Percentiles rank a stretch among this genome's conserved stretches.
Conservation (phyloP, 2,797 vertebrate genomes). For the Babyrousa celebensis region DNA sequence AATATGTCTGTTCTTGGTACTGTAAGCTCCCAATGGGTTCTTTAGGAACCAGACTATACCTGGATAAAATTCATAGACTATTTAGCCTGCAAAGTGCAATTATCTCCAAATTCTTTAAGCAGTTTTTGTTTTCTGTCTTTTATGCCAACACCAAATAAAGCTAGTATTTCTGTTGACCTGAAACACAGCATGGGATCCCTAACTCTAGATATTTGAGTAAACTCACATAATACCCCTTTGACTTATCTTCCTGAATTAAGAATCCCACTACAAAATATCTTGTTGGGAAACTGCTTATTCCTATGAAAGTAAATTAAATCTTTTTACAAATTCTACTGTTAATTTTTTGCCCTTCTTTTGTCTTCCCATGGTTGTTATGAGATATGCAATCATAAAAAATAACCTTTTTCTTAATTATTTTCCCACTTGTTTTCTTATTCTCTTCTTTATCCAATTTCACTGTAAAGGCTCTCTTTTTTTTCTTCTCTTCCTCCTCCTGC, state of each 20-base stretch:
- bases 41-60: background rate
- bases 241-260: background rate
- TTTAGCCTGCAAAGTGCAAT: background rate
- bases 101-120: slow-evolving; percentile 16
- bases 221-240: background rate
- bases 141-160: slow-evolving; percentile 32
- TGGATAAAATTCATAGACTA: slow-evolving; percentile 23
- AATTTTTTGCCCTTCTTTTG: background rate
- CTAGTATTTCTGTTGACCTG: background rate
- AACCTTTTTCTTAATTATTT: background rate
- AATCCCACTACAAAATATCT: background rate
- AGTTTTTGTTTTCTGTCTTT: background rate
- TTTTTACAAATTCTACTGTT: background rate
- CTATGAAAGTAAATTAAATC: background rate
- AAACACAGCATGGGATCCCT: background rate
- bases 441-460: background rate
- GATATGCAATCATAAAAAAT: background rate
- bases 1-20: background rate
- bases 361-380: background rate
- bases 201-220: background rate
- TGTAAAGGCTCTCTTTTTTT: background rate
- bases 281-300: background rate
- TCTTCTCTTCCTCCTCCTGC: background rate
- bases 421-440: background rate
- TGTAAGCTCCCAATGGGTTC: background rate